Base-by-base conservation (phyloP, 2,113 vertebrate species). In the Urocitellus parryii region DNA sequence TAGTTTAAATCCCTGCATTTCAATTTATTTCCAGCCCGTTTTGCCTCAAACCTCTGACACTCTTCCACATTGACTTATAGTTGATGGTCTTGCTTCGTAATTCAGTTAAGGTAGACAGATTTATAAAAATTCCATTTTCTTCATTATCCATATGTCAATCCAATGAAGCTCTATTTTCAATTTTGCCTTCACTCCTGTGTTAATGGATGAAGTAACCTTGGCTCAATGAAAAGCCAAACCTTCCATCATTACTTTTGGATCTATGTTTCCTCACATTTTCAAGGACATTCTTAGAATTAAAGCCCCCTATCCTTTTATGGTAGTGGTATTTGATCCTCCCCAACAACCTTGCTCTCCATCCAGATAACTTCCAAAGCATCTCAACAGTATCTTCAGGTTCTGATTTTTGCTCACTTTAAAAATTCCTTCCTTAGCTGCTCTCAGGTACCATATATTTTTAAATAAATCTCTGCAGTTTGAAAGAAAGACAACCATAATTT, bases 391-490 rank as follows among this genome's bases (percentile, higher is more conserved):
- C 58, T 42, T 80, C 12, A 39, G 65, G 10, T 8, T 73, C 34
- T 63, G 2, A 61, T 18, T 76, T 80, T n/a, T 53, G 25, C 34
- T 88, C 42, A 76, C 13, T 65, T 58, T 25, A 58, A 77, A 86
- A 80, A 48, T 34, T 7, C 2, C n/a, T 80, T 76, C 27, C 16
- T 90, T 61, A 58, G 80, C 17, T 80, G 14, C 16, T 42, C 80
- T 80, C 8, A 39, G 39, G 11, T 87, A 42, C 29, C 5, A 90
- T 10, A 56, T 61, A 37, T 4, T 18, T 72, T 85, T 72, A 76
- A 79, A 79, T 78, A 94, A 79, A 53, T 78, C 24, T 85, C 53
- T 90, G 7, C 14, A 63, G 53, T 92, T 86, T 92, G 8, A 81
- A 45, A 76, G 65, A 14, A 45, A 81, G 65, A 14, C 34, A 72